Percentiles rank a stretch among this genome's conserved stretches.
phyloP scores from a whole-genome alignment of 2,888 invertebrate genomes.

The Charanyca ferruginea region DNA sequence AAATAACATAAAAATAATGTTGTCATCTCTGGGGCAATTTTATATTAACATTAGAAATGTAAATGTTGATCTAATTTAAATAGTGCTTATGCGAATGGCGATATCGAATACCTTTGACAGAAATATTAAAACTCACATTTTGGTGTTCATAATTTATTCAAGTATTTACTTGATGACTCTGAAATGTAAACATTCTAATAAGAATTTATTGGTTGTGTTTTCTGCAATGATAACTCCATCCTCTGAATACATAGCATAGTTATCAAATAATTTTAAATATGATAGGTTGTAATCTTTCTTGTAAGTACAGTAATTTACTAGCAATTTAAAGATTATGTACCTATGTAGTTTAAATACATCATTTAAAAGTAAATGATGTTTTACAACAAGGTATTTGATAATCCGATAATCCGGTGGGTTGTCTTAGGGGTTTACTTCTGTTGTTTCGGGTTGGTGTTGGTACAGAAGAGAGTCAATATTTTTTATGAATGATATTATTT shows the following conservation, averaged over 20 bases:
- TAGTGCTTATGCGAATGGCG: not conserved
- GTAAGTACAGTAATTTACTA: not conserved
- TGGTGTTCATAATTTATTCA: conserved; percentile 8
- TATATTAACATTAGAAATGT: not conserved
- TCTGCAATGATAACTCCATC: not conserved
- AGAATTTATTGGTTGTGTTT: not conserved
- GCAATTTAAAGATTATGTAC: not conserved
- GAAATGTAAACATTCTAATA: not conserved
- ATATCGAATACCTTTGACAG: not conserved
- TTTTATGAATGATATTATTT: no score
- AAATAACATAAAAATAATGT: conserved; percentile 35
- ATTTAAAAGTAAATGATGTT: conserved; percentile 1
- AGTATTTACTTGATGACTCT: conserved; percentile 24
- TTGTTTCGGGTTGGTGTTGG: no score
- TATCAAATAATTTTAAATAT: not conserved
- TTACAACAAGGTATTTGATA: no score
- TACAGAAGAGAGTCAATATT: no score
- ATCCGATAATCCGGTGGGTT: no score
- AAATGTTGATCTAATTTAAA: conserved; percentile 1
- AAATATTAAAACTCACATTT: conserved; percentile 2
- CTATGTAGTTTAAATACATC: not conserved
- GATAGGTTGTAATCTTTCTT: not conserved
- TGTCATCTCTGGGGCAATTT: not conserved
- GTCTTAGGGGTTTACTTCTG: no score
- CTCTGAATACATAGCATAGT: not conserved